phyloP scores from a whole-genome alignment of 2,888 invertebrate genomes.

The Octodonta nipae region DNA sequence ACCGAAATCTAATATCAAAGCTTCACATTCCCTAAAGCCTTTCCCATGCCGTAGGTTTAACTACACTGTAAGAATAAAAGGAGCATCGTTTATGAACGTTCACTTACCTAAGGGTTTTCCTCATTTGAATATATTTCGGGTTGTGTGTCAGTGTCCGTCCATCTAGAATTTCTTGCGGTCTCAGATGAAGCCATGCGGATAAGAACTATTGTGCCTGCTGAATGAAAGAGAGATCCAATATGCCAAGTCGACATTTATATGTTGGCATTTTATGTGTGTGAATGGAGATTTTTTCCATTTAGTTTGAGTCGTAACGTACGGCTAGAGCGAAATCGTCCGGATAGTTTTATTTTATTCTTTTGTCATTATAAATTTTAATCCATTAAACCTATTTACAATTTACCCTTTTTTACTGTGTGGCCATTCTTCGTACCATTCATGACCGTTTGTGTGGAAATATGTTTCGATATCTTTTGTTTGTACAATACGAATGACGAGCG shows the following conservation, averaged over 20 bases:
- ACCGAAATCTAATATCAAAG: too few species aligned
- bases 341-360: neutral
- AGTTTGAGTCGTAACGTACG: neutral
- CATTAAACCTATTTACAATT: slow-evolving; percentile 1
- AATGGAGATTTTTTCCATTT: slow-evolving; percentile 6
- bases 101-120: neutral
- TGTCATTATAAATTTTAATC: slow-evolving; percentile 3
- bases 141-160: slow-evolving; percentile 22
- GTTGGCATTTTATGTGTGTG: slow-evolving; percentile 26
- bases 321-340: neutral
- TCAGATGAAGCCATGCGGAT: slow-evolving; percentile 28
- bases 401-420: neutral
- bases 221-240: slow-evolving; percentile 26
- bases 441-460: slow-evolving; percentile 2
- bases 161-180: slow-evolving; percentile 31
- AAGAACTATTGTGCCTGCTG: slow-evolving; percentile 26
- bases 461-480: neutral
- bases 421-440: neutral
- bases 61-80: too few species aligned
- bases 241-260: slow-evolving; percentile 32
- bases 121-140: slow-evolving; percentile 10
- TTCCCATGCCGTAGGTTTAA: too few species aligned
- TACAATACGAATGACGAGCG: too few species aligned
- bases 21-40: too few species aligned
- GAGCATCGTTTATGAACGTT: too few species aligned